phyloP scores from a whole-genome alignment of 2,113 vertebrate species.

The Galbula dea region DNA sequence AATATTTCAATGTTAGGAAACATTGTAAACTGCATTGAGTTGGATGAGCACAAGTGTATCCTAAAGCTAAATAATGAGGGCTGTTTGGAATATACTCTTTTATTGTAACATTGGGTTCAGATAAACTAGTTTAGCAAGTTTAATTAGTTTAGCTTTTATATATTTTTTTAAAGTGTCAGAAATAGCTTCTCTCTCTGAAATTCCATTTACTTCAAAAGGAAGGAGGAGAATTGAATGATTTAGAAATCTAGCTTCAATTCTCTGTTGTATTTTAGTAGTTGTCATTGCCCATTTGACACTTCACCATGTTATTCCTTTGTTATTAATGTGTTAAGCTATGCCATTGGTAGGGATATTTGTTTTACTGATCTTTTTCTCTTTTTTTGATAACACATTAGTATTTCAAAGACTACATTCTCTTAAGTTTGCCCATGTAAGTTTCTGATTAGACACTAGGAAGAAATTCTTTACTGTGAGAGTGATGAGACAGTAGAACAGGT shows the following conservation, averaged over 20 bases:
- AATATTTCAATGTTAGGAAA: neutral
- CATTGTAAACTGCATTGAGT: neutral
- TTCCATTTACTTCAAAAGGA: neutral
- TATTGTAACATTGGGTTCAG: neutral
- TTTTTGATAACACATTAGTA: neutral
- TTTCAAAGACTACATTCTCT: neutral
- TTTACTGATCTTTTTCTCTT: neutral
- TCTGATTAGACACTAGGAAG: neutral
- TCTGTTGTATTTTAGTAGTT: neutral
- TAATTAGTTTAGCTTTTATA: no score
- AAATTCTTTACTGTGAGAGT: neutral
- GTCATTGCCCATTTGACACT: neutral
- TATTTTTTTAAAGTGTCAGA: neutral
- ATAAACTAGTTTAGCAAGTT: neutral
- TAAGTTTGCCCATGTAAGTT: neutral
- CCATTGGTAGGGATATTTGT: neutral
- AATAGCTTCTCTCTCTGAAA: neutral
- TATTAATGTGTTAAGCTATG: neutral
- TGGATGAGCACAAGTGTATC: neutral
- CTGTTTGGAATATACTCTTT: neutral
- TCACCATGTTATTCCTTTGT: neutral
- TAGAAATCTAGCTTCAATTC: neutral
- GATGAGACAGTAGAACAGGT: neutral
- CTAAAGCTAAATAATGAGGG: neutral
- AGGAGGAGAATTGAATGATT: neutral